Evolutionary conservation across 1,140 invertebrate species (phyloP).

Genomic region (Chelonus insularis): DNA sequence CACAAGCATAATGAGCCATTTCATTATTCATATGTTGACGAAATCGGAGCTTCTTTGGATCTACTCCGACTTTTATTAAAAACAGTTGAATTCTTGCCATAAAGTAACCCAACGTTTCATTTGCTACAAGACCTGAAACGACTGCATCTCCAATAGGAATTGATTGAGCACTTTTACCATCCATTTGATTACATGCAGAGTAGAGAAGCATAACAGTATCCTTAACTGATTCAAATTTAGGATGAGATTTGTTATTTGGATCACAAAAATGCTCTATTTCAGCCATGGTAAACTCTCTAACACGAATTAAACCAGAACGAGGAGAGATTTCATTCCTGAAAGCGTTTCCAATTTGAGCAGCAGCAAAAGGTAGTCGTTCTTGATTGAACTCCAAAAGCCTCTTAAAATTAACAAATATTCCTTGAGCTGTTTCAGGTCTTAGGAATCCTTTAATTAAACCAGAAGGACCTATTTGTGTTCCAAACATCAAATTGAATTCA

Average conservation of each 20-base stretch:
- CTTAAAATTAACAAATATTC: conserved; percentile 99
- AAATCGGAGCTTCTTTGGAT: conserved; percentile 85
- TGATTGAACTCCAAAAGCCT: conserved; percentile 96
- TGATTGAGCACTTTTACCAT: conserved; percentile 76
- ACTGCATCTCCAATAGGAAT: conserved; percentile 81
- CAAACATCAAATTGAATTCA: conserved; percentile 99
- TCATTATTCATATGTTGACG: conserved; percentile 98
- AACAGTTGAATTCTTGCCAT: conserved; percentile 95
- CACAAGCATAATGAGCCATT: conserved; percentile 99
- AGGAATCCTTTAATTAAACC: conserved; percentile 92
- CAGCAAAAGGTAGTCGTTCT: conserved; percentile 94
- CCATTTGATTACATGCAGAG: conserved; percentile 96
- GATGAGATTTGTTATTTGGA: conserved; percentile 83
- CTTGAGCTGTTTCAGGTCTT: conserved; percentile 97
- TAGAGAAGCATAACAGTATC: conserved; percentile 81
- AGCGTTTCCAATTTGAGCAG: conserved; percentile 96
- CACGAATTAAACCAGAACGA: conserved; percentile 91
- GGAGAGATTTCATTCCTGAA: conserved; percentile 99
- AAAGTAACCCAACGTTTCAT: conserved; percentile 97
- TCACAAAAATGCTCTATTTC: conserved; percentile 99
- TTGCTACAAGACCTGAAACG: conserved; percentile 79
- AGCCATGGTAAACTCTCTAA: conserved; percentile 99
- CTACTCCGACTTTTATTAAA: conserved; percentile 85
- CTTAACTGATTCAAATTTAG: conserved; percentile 83
- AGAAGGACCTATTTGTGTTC: conserved; percentile 94